A percentile compares a stretch with the other conserved stretches of the same genome.
phyloP scores from a whole-genome alignment of 2,113 vertebrate genomes.

The Eonycteris spelaea region DNA sequence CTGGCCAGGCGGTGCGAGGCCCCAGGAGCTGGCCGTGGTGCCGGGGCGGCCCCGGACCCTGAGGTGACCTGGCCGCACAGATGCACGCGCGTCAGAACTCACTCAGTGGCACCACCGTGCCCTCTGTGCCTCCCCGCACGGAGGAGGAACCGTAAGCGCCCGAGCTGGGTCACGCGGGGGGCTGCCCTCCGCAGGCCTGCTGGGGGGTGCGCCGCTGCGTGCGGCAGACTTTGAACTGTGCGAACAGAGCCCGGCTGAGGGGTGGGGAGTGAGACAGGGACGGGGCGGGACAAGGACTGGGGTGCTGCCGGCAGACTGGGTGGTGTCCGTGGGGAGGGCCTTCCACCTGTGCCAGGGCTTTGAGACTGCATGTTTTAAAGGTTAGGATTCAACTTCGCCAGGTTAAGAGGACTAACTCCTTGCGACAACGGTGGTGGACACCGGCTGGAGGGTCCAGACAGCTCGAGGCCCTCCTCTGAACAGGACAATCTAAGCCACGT shows the following conservation, averaged over 20 bases:
- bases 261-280: accelerated
- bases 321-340: no score
- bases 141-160: no score
- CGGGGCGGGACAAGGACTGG: neutral
- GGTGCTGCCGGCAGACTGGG: accelerated
- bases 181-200: neutral
- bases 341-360: neutral
- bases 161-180: no score
- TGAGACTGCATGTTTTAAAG: neutral
- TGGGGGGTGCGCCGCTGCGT: no score
- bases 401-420: neutral
- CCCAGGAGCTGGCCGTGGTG: accelerated
- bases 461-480: neutral
- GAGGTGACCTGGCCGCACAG: neutral
- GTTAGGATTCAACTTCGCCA: neutral
- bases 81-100: neutral
- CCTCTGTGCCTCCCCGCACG: neutral
- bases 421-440: accelerated
- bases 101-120: accelerated
- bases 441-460: neutral
- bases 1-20: no score
- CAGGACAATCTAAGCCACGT: accelerated
- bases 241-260: neutral
- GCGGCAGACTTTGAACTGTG: neutral
- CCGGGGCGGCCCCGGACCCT: neutral